Base-by-base conservation (phyloP, 2,797 vertebrate genomes). In the Diglossa cyanea region DNA sequence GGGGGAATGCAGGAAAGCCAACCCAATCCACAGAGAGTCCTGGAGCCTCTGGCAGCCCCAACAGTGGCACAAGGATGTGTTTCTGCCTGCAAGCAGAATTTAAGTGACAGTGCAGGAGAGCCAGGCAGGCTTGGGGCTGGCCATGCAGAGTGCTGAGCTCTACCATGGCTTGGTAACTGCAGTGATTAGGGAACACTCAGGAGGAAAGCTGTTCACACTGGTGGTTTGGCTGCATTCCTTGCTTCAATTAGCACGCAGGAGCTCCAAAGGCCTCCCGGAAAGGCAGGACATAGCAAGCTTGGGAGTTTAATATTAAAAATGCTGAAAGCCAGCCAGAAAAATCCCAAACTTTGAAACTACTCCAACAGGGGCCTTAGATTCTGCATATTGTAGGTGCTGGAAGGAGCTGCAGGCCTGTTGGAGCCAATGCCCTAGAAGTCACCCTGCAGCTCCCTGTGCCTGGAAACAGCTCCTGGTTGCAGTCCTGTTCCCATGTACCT, bases 261-360 rank as follows among this genome's bases (percentile, higher is more conserved):
- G 54, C 47, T 82, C 37, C 0, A 31, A 81, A 60, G 82, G 44
- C 55, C 84, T 94, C 77, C 74, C 9, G 26, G 71, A 94, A 88
- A 92, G 84, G n/a, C 55, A 53, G 30, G 40, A 25, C 35, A 62
- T 3, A 86, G 31, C 50, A 54, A 47, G 28, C 66, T 88, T 7
- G 3, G n/a, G 65, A 88, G 26, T 54, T 54, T 82, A 67, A 72
- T 76, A 82, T 86, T 77, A 83, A 61, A 70, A 90, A 80, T 5
- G 7, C 39, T 88, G 76, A 92, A 86, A 71, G 50, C 42, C 8
- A 84, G 83, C 61, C 88, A 93, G 70, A 81, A 95, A 91, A 91
- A 80, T 18, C 50, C 33, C 37, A 26, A 72, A 47, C 44, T 58
- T 81, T 77, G 42, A 45, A 93, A 45, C 5, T 23, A 50, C 44